Percentiles rank a stretch among this genome's conserved stretches.
Evolutionary conservation across 2,888 invertebrate species (phyloP).

Genomic region (Gandaritis pyraliata): DNA sequence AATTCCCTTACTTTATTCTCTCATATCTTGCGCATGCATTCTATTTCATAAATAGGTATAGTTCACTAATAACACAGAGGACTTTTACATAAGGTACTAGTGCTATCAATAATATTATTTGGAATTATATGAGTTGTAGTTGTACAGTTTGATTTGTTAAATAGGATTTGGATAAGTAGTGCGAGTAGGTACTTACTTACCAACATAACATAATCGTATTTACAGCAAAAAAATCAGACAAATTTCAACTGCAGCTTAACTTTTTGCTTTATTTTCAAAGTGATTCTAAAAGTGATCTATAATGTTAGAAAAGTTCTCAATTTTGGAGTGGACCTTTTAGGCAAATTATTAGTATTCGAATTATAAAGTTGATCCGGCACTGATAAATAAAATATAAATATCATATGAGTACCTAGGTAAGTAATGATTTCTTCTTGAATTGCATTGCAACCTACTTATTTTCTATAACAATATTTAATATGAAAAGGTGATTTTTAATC

Average conservation of each 20-base stretch:
- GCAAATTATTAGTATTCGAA: too few species aligned
- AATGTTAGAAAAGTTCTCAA: too few species aligned
- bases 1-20: slow-evolving; percentile 34
- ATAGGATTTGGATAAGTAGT: too few species aligned
- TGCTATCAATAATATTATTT: slow-evolving; percentile 16
- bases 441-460: slow-evolving; percentile 33
- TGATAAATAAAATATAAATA: too few species aligned
- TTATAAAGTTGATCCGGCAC: too few species aligned
- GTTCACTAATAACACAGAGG: slow-evolving; percentile 23
- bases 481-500: slow-evolving; percentile 33
- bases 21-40: slow-evolving; percentile 33
- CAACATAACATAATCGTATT: neutral
- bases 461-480: slow-evolving; percentile 38
- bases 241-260: too few species aligned
- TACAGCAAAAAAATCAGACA: neutral
- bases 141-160: neutral
- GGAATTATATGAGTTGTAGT: slow-evolving; percentile 22
- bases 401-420: too few species aligned
- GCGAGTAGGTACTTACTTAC: too few species aligned
- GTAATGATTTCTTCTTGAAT: slow-evolving; percentile 14
- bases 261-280: too few species aligned
- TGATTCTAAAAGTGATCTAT: too few species aligned
- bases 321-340: too few species aligned
- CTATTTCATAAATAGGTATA: slow-evolving; percentile 23
- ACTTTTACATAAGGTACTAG: slow-evolving; percentile 5